Conservation (phyloP, 2,888 invertebrate genomes). For the Polydrusus pterygomalis region DNA sequence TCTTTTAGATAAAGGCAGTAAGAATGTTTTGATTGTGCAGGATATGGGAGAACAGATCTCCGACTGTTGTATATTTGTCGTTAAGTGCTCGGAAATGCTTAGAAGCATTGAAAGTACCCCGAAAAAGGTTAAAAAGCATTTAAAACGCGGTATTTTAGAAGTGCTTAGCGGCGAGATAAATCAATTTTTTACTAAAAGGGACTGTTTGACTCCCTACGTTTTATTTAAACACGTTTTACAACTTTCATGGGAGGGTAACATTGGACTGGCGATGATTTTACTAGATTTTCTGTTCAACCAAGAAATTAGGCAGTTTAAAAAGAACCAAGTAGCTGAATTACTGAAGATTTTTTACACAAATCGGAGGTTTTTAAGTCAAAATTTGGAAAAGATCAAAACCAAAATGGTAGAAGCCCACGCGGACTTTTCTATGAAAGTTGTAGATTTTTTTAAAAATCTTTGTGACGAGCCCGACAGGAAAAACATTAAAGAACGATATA, state of each 20-base stretch:
- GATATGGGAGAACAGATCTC: constrained; percentile 80
- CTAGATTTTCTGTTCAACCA: constrained; percentile 77
- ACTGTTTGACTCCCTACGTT: constrained; percentile 78
- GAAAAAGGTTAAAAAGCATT: constrained; percentile 67
- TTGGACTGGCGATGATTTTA: constrained; percentile 76
- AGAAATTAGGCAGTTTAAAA: constrained; percentile 78
- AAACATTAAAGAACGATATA: constrained; percentile 76
- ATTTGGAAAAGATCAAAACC: constrained; percentile 63
- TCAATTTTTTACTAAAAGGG: constrained; percentile 78
- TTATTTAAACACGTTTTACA: constrained; percentile 80
- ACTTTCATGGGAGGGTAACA: constrained; percentile 79
- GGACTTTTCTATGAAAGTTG: constrained; percentile 71
- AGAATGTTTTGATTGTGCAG: constrained; percentile 79
- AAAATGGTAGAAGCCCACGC: constrained; percentile 72
- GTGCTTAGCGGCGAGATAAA: constrained; percentile 75
- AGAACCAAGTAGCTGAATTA: constrained; percentile 81
- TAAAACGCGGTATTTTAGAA: constrained; percentile 70
- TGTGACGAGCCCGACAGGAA: constrained; percentile 67
- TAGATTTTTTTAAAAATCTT: constrained; percentile 69
- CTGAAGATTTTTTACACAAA: constrained; percentile 79
- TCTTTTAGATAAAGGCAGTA: constrained; percentile 78
- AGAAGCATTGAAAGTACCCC: constrained; percentile 67
- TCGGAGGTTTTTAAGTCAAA: constrained; percentile 71
- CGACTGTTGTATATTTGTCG: constrained; percentile 78
- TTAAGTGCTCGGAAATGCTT: constrained; percentile 77